Percentiles rank a stretch among this genome's conserved stretches.
Conservation (phyloP, 2,888 invertebrate species). For the Tetranychus piercei region DNA sequence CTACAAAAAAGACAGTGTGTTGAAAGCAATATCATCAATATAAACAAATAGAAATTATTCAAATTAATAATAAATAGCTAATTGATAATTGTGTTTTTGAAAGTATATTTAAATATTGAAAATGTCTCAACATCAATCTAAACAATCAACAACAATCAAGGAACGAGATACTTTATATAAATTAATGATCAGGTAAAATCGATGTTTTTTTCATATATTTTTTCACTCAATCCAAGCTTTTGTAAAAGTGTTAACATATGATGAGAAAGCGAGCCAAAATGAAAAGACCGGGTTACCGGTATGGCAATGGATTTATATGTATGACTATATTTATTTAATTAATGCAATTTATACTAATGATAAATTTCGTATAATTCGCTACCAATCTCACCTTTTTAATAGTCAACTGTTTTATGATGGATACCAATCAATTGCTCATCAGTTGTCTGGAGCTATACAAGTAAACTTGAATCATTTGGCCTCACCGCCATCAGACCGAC, state of each 20-base stretch:
- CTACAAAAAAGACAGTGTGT: no score
- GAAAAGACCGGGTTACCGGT: no score
- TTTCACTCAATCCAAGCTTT: neutral
- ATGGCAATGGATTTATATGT: neutral
- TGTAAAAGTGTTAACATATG: neutral
- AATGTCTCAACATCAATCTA: neutral
- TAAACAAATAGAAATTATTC: neutral
- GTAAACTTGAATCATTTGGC: conserved; percentile 82
- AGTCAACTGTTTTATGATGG: conserved; percentile 97
- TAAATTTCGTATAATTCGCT: conserved; percentile 11
- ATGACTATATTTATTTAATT: neutral
- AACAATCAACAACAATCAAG: conserved; percentile 10
- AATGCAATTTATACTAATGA: conserved; percentile 15
- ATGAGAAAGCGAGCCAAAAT: no score
- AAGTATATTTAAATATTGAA: neutral
- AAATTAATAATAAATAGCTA: neutral
- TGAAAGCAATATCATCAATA: neutral
- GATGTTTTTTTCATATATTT: conserved; percentile 13
- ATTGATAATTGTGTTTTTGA: neutral
- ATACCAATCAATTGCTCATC: conserved; percentile 72
- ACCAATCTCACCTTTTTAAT: conserved; percentile 31
- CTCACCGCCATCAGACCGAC: conserved; percentile 83
- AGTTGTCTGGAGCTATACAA: conserved; percentile 60
- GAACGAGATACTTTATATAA: conserved; percentile 72
- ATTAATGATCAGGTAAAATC: conserved; percentile 64